These are phyloP conservation scores for Phrynocephalus versicolor DNA, from an alignment of 2,113 vertebrate genomes.

Conservation along the genomic window DNA sequence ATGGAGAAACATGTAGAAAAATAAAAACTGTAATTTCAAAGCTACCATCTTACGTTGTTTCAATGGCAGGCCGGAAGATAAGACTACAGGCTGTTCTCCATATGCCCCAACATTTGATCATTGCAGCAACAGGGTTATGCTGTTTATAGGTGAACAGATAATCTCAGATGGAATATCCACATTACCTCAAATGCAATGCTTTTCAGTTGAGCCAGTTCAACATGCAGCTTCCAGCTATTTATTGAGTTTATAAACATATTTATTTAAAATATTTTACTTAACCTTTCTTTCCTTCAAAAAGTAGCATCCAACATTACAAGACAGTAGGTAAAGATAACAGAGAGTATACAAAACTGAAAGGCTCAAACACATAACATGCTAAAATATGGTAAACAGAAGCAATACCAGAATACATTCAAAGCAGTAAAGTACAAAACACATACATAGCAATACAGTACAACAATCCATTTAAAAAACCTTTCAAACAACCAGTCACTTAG, in stretches of 20 bases:
- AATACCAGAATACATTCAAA: too few species aligned
- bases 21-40: slow-evolving; percentile 32
- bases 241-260: too few species aligned
- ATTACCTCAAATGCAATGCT: neutral
- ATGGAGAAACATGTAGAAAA: slow-evolving; percentile 25
- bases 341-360: too few species aligned
- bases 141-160: neutral
- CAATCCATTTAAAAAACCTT: too few species aligned
- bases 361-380: too few species aligned
- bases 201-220: neutral
- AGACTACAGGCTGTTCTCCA: neutral
- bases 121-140: neutral
- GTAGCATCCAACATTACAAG: too few species aligned
- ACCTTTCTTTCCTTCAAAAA: neutral
- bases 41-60: neutral
- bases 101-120: neutral
- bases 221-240: neutral
- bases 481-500: too few species aligned
- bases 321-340: too few species aligned
- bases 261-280: too few species aligned
- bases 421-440: too few species aligned
- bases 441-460: too few species aligned
- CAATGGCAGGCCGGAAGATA: neutral
- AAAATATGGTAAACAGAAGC: too few species aligned
- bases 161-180: neutral